These are phyloP conservation scores for Arnoldichthys spilopterus DNA, from an alignment of 2,797 vertebrate genomes.

Conservation along the genomic window DNA sequence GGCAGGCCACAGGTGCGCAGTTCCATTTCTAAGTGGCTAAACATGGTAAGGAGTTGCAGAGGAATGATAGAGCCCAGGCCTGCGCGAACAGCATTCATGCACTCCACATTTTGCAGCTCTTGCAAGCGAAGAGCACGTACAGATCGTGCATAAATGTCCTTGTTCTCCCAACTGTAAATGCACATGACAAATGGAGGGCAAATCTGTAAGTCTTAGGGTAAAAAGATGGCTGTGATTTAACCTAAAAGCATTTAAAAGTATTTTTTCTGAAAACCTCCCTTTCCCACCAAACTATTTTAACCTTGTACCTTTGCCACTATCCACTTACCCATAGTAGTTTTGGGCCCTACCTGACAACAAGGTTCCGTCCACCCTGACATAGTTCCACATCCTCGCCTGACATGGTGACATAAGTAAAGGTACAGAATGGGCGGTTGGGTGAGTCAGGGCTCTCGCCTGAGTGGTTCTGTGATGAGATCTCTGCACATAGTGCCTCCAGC, in stretches of 20 bases:
- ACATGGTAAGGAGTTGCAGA: slow-evolving; percentile 92
- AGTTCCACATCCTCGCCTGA: slow-evolving; percentile 95
- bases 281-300: neutral
- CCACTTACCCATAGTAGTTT: neutral
- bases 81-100: slow-evolving; percentile 89
- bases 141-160: slow-evolving; percentile 87
- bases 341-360: slow-evolving; percentile 83
- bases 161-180: slow-evolving; percentile 92
- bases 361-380: slow-evolving; percentile 86
- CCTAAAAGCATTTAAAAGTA: no score
- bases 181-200: neutral
- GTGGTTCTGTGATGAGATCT: slow-evolving; percentile 92
- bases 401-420: slow-evolving; percentile 94
- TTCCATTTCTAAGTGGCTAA: slow-evolving; percentile 93
- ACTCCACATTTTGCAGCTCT: slow-evolving; percentile 91
- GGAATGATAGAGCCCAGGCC: slow-evolving; percentile 94
- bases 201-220: neutral
- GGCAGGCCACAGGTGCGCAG: slow-evolving; percentile 95
- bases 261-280: neutral
- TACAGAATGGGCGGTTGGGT: slow-evolving; percentile 91
- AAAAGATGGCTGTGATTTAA: no score
- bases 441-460: slow-evolving; percentile 92
- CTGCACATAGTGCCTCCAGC: slow-evolving; percentile 90
- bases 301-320: neutral
- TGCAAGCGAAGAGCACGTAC: slow-evolving; percentile 87